A percentile compares a stretch with the other conserved stretches of the same genome.
Evolutionary conservation across 2,888 invertebrate genomes (phyloP).

Genomic region (Masnerella sp.): DNA sequence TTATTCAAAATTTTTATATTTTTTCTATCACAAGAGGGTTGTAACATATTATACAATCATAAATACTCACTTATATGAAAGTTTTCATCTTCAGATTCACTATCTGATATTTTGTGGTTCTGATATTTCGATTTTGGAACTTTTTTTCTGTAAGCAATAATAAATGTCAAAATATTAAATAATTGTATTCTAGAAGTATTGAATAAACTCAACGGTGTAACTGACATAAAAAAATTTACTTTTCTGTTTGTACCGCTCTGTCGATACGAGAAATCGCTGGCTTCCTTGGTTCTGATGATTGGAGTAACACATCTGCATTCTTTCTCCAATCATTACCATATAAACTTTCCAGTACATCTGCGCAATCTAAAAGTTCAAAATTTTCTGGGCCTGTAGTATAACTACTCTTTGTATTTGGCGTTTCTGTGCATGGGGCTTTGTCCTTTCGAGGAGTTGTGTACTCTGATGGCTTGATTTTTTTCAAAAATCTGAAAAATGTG

Average conservation of each 20-base stretch:
- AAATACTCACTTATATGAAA: conserved; percentile 63
- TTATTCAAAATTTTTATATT: too few relatives aligned
- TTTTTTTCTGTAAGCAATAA: conserved; percentile 62
- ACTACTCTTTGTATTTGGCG: not conserved
- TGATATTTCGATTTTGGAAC: conserved; percentile 43
- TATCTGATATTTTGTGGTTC: conserved; percentile 25
- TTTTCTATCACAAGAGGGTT: too few relatives aligned
- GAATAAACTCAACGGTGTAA: not conserved
- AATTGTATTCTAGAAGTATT: not conserved
- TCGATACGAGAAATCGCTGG: conserved; percentile 50
- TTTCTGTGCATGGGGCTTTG: conserved; percentile 2
- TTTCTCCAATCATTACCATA: conserved; percentile 81
- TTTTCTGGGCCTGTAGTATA: conserved; percentile 15
- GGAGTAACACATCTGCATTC: conserved; percentile 68
- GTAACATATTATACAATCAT: conserved; percentile 9
- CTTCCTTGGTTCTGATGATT: conserved; percentile 67
- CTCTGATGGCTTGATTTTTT: conserved; percentile 7
- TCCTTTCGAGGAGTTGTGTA: conserved; percentile 8
- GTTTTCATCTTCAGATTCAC: conserved; percentile 62
- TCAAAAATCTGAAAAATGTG: conserved; percentile 9
- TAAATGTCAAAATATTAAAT: conserved; percentile 9
- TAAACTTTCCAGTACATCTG: conserved; percentile 77
- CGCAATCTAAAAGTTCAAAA: conserved; percentile 66
- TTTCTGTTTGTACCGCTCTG: conserved; percentile 70
- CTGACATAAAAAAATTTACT: conserved; percentile 56